Evolutionary conservation across 2,888 invertebrate genomes (phyloP), one percentile per base, ranked within the genome.

Genomic region (Drosophila fungiperda): DNA sequence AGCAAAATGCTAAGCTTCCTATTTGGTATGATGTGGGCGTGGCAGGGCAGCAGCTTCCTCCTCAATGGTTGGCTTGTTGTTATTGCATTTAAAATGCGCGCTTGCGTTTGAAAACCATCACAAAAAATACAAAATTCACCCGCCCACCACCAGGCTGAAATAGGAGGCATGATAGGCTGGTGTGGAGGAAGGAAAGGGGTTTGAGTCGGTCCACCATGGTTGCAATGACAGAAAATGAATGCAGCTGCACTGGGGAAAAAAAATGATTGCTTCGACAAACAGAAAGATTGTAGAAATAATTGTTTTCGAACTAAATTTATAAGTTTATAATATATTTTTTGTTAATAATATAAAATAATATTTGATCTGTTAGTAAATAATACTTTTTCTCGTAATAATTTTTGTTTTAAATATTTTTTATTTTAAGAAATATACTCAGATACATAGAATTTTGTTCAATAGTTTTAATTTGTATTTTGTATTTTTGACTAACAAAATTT

Each of bases 1-100:
- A 38, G 38, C 68, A 82, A 83, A 74, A 71, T 75, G 69, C 82
- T 89, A 87, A 87, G 74, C 83, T 84, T 84, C 79, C 86, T 78
- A 83, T 85, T 87, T 80, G 85, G 67, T 61, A 69, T 65, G 59
- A 74, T 73, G 23, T 62, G 68, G 64, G 67, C 73, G 76, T 65
- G 64, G 33, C 38, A 45, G 32, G 33, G 58, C 29, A 26, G 48
- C 49, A 59, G 15, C 26, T 29, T 58, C 20, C 60, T 55, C 50
- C n/a, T 15, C 45, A 12, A 45, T 54, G 53, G 42, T 59, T 60
- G 57, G 38, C 17, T 57, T 72, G 59, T 61, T 76, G 76, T 68
- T 78, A 76, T 70, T 80, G 80, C 84, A 92, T 92, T 92, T 82
- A 91, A 92, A 92, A 92, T 91, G 88, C 91, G 90, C 92, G 92